These are phyloP conservation scores for Leuciscus idus DNA, from an alignment of 2,113 vertebrate genomes.

Conservation along the genomic window DNA sequence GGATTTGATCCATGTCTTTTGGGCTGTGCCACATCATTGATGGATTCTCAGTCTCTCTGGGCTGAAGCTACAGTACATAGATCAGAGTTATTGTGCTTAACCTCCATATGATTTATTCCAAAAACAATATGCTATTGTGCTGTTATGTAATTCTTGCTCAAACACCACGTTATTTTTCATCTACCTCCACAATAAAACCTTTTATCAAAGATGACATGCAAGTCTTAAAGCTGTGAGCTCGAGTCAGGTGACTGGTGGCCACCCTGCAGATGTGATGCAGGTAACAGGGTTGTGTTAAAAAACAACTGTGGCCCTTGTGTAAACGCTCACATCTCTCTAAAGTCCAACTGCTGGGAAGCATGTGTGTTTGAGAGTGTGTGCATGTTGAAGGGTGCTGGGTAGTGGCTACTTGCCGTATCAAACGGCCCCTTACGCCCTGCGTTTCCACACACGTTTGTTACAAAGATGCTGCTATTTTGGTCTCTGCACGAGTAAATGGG, in stretches of 20 bases:
- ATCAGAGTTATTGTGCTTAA: not conserved
- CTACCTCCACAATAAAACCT: conserved; percentile 11
- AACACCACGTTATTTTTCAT: not conserved
- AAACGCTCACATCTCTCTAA: conserved; percentile 70
- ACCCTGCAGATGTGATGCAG: conserved; percentile 76
- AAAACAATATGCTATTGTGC: conserved; percentile 11
- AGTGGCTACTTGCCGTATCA: conserved; percentile 66
- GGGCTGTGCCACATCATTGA: conserved; percentile 38
- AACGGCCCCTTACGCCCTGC: conserved; percentile 63
- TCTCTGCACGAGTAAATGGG: conserved; percentile 74
- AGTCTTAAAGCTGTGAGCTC: conserved; percentile 56
- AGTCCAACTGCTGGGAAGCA: conserved; percentile 62
- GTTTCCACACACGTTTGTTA: conserved; percentile 69
- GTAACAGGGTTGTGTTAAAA: conserved; percentile 76
- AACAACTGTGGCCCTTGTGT: conserved; percentile 76
- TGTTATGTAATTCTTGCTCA: not conserved
- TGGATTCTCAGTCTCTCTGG: not conserved
- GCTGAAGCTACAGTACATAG: conserved; percentile 16
- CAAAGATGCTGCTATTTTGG: conserved; percentile 79
- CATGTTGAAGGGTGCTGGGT: conserved; percentile 46
- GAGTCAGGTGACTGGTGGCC: conserved; percentile 62
- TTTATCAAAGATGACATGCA: conserved; percentile 45
- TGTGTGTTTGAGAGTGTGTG: conserved; percentile 50
- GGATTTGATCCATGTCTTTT: conserved; percentile 24
- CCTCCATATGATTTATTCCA: not conserved